Conservation (phyloP, 2,113 vertebrate species). For the Phocoena sinus region DNA sequence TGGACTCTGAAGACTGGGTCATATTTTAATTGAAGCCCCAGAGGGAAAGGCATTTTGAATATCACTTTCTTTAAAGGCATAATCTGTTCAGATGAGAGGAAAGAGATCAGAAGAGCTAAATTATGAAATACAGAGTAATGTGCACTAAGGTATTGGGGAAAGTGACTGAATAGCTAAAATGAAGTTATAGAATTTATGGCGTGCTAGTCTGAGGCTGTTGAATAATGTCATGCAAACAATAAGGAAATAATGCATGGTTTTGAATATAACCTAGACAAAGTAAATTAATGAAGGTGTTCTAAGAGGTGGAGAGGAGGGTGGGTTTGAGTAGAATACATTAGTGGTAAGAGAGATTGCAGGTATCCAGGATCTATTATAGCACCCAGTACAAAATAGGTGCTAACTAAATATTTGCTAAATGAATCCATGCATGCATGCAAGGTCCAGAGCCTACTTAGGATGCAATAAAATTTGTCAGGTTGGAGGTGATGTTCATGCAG, state of each 20-base stretch:
- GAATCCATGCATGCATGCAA: not conserved
- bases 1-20: not conserved
- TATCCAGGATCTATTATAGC: not conserved
- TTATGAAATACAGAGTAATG: not conserved
- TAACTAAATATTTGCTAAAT: not conserved
- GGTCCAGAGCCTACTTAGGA: not conserved
- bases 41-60: not conserved
- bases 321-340: not conserved
- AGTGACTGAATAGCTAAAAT: not conserved
- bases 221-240: not conserved
- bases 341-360: not conserved
- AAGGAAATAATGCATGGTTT: not conserved
- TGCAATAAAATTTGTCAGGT: not conserved
- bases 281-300: not conserved
- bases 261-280: not conserved
- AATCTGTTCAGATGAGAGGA: not conserved
- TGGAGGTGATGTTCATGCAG: not conserved
- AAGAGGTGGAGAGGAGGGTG: accelerated
- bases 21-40: not conserved
- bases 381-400: not conserved
- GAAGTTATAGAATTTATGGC: not conserved
- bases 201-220: not conserved
- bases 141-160: not conserved
- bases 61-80: not conserved
- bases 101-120: not conserved